Base-by-base conservation (phyloP, 2,797 vertebrate species). In the Alca torda region DNA sequence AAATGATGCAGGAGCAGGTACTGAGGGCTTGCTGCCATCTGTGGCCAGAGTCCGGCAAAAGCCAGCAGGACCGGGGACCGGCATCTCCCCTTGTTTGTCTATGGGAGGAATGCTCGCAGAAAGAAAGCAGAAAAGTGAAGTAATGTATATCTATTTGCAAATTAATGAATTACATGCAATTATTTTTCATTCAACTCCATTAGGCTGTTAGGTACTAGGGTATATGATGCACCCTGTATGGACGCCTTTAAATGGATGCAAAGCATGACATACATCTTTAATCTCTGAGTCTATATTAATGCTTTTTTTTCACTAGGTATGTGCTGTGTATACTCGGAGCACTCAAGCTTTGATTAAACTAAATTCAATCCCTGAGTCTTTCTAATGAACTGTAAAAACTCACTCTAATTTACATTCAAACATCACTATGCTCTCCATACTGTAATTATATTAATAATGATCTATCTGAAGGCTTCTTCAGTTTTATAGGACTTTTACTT, bases 271-370 rank as follows among this genome's bases (percentile, higher is more conserved):
- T 89, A 46, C 26, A 28, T 84, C 64, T 96, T 90, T 75, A 84
- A 88, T 87, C 50, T 92, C 59, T n/a, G 50, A 65, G 21, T 65
- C 74, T 95, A 12, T 90, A 77, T 84, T 60, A 90, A 87, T 25
- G 41, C 8, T 45, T 83, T 72, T 45, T 76, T 50, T 28, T 2
- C 25, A 68, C 35, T 92, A 51, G 54, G 45, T 87, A 73, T 96
- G 63, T 92, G 57, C 79, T 92, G 37, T 89, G 81, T 95, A 85
- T 92, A 86, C 78, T 80, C 73, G 86, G 73, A 96, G 37, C 76
- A 79, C 93, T 96, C 88, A 56, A 89, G 84, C 79, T 95, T 97
- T 96, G 95, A 97, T 95, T 97, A 96, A 95, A 97, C 54, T 85
- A 77, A 95, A 96, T 96, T 92, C 91, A 95, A 74, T 93, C 81